Conservation (phyloP, 2,113 vertebrate species). For the Tragulus kanchil region DNA sequence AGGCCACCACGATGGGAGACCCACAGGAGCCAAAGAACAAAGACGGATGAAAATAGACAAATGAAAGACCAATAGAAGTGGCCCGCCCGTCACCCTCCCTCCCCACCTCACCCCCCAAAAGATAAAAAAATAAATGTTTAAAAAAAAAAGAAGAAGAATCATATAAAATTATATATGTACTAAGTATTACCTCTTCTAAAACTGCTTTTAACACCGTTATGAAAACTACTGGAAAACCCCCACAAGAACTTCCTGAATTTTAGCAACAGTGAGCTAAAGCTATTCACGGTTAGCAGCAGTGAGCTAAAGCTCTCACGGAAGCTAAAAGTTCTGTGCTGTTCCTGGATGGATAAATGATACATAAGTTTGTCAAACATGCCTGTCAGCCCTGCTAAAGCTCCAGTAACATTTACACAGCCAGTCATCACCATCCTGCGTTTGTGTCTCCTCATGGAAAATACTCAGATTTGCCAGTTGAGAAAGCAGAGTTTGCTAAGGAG, state of each 20-base stretch:
- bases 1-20: no score
- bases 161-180: background rate
- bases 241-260: background rate
- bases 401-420: background rate
- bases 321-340: rapidly evolving
- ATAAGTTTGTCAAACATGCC: background rate
- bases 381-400: background rate
- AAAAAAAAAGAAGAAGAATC: background rate
- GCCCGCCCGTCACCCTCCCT: no score
- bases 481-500: background rate
- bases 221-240: background rate
- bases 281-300: background rate
- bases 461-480: background rate
- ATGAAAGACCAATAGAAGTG: no score
- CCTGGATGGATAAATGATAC: background rate
- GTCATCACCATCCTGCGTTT: background rate
- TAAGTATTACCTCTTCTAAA: background rate
- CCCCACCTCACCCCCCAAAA: no score
- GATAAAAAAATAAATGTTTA: no score
- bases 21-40: no score
- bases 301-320: background rate
- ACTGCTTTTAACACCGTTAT: background rate
- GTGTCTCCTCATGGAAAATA: background rate
- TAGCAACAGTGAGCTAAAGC: background rate
- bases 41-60: no score